These are phyloP conservation scores for Colinus virginianus DNA, from an alignment of 2,113 vertebrate species.

Conservation along the genomic window DNA sequence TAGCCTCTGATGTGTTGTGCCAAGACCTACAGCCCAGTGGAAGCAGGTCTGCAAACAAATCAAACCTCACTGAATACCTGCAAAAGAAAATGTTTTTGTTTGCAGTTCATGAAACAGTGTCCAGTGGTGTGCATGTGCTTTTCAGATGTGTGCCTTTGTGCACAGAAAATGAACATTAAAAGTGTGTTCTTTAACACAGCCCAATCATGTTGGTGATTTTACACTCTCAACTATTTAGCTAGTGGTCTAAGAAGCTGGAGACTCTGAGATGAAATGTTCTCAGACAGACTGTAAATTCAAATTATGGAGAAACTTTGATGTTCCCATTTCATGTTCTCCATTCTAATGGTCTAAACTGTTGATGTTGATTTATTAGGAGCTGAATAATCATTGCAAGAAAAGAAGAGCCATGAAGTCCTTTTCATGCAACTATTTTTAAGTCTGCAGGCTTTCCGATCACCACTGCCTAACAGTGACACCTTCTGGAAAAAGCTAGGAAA, in stretches of 20 bases:
- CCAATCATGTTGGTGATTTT: background rate
- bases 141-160: background rate
- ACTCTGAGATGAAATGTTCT: background rate
- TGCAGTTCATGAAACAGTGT: background rate
- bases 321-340: background rate
- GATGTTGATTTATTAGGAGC: constrained; percentile 19
- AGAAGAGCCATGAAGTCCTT: background rate
- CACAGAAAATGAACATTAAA: background rate
- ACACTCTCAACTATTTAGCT: background rate
- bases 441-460: background rate
- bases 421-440: background rate
- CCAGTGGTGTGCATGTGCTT: background rate
- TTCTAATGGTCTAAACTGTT: background rate
- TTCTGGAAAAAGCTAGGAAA: constrained; percentile 72
- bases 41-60: background rate
- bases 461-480: constrained; percentile 76
- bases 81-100: background rate
- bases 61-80: background rate
- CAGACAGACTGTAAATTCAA: constrained; percentile 4
- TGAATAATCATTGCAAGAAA: constrained; percentile 16
- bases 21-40: background rate
- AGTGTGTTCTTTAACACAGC: background rate
- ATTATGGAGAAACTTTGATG: background rate
- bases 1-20: accelerated
- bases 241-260: background rate